phyloP scores from a whole-genome alignment of 1,140 invertebrate species.

The Harpegnathos saltator region DNA sequence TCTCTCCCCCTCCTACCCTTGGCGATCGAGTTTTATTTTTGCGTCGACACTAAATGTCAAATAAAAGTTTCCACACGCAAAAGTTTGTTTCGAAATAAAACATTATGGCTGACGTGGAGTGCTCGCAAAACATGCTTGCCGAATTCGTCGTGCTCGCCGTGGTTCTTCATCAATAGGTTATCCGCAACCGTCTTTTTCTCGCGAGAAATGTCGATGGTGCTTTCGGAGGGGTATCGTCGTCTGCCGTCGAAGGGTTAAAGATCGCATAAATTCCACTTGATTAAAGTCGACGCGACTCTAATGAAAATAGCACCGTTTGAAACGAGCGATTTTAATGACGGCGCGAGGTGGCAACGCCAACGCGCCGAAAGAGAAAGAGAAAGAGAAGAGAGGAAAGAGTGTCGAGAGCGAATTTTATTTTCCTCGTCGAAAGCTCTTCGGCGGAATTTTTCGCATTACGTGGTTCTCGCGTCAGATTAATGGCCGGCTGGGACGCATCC shows the following conservation, averaged over 20 bases:
- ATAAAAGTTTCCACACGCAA: conserved; percentile 49
- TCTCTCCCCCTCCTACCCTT: background rate
- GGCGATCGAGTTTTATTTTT: conserved; percentile 57
- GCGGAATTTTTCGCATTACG: conserved; percentile 6
- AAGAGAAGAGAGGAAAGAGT: background rate
- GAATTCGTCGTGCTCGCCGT: conserved; percentile 26
- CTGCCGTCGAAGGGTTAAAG: background rate
- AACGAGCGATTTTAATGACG: background rate
- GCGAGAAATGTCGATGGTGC: background rate
- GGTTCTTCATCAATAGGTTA: conserved; percentile 8
- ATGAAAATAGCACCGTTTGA: background rate
- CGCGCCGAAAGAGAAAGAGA: no score
- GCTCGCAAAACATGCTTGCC: conserved; percentile 46
- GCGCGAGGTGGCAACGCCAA: background rate
- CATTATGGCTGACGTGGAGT: conserved; percentile 58
- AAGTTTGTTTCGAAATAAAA: conserved; percentile 60
- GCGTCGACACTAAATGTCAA: conserved; percentile 59
- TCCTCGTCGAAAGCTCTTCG: conserved; percentile 9
- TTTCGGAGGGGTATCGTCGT: background rate
- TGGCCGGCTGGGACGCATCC: conserved; percentile 6
- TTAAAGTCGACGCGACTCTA: background rate
- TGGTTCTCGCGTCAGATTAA: conserved; percentile 45
- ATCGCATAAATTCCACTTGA: background rate
- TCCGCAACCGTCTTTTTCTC: background rate
- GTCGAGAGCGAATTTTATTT: conserved; percentile 7